Percentiles rank a stretch among this genome's conserved stretches.
These are phyloP conservation scores for Blera fallax DNA, from an alignment of 2,888 invertebrate species.

Conservation along the genomic window DNA sequence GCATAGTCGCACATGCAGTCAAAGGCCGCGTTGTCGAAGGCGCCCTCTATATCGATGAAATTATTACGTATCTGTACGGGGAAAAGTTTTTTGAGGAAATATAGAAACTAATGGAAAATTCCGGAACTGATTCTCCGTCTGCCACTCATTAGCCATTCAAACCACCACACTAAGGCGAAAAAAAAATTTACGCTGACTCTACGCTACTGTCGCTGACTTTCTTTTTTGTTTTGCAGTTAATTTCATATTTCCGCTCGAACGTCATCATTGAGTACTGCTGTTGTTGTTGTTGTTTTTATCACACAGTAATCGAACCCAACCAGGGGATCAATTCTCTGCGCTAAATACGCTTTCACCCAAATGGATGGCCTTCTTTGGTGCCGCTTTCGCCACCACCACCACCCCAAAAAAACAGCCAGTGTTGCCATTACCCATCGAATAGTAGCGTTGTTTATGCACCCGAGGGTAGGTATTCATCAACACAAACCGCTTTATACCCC, in stretches of 20 bases:
- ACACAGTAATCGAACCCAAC: slow-evolving; percentile 22
- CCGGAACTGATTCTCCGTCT: not conserved
- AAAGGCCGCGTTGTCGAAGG: too few relatives aligned
- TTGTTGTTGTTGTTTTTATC: slow-evolving; percentile 1
- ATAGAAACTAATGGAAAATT: not conserved
- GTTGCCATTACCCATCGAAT: not conserved
- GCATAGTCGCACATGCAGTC: too few relatives aligned
- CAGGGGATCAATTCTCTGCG: slow-evolving; percentile 36
- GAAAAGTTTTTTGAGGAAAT: too few relatives aligned
- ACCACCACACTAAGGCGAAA: slow-evolving; percentile 36
- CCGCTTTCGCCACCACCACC: not conserved
- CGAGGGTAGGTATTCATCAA: slow-evolving; percentile 49
- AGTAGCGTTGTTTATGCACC: slow-evolving; percentile 53
- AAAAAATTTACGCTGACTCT: slow-evolving; percentile 28
- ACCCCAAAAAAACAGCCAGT: too few relatives aligned
- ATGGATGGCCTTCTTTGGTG: not conserved
- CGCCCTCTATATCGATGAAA: too few relatives aligned
- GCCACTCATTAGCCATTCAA: slow-evolving; percentile 35
- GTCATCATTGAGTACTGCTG: slow-evolving; percentile 10
- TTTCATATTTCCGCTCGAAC: slow-evolving; percentile 28
- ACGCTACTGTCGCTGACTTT: slow-evolving; percentile 40
- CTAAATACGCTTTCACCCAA: slow-evolving; percentile 15
- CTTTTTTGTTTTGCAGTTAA: not conserved
- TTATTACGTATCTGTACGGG: too few relatives aligned
- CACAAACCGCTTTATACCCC: slow-evolving; percentile 27